These are phyloP conservation scores for Dendrolimus punctatus DNA, from an alignment of 1,140 invertebrate genomes.

Conservation along the genomic window DNA sequence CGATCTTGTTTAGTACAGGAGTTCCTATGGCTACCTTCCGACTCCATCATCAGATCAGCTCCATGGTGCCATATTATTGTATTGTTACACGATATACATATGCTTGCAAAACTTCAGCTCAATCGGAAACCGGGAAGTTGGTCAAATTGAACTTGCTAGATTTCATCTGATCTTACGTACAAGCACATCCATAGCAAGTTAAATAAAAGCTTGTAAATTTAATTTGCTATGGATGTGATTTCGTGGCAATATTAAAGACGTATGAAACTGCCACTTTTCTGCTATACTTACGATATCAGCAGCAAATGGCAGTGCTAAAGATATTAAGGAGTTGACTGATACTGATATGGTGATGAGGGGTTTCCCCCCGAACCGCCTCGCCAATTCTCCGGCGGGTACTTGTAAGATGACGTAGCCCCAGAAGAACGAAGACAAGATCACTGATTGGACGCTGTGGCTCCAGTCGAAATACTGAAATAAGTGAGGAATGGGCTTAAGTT, in stretches of 20 bases:
- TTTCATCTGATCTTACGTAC: neutral
- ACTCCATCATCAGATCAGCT: too few species aligned
- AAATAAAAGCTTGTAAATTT: neutral
- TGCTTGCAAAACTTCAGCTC: too few species aligned
- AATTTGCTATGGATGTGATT: too few species aligned
- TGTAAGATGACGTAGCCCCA: slow-evolving; percentile 73
- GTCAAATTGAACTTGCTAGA: neutral
- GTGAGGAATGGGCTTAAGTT: neutral
- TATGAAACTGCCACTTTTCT: neutral
- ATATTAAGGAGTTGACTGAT: slow-evolving; percentile 41
- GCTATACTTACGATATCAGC: slow-evolving; percentile 37
- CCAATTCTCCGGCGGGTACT: slow-evolving; percentile 74
- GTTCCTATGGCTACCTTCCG: too few species aligned
- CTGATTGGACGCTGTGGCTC: slow-evolving; percentile 70
- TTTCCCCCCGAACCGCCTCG: slow-evolving; percentile 74
- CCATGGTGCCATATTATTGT: too few species aligned
- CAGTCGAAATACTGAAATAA: slow-evolving; percentile 71
- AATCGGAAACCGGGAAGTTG: too few species aligned
- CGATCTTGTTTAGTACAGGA: too few species aligned
- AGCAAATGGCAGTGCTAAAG: slow-evolving; percentile 34
- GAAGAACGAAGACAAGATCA: slow-evolving; percentile 75
- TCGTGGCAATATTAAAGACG: too few species aligned
- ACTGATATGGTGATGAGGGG: slow-evolving; percentile 40
- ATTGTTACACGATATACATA: too few species aligned
- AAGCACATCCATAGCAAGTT: neutral